Evolutionary conservation across 2,797 vertebrate genomes (phyloP), one percentile per base, ranked within the genome.

Genomic region (Nyctalus aviator): DNA sequence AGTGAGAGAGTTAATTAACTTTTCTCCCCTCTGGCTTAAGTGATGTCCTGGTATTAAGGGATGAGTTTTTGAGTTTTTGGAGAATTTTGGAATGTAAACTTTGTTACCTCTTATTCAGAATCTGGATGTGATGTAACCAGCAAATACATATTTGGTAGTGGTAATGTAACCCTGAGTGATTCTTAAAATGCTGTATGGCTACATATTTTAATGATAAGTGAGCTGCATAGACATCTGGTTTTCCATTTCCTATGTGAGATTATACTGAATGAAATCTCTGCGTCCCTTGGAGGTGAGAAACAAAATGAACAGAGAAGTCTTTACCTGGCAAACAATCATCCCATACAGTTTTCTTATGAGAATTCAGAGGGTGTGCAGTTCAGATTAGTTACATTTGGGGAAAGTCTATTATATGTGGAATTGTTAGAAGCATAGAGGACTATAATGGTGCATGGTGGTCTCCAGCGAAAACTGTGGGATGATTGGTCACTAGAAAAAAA

Each of bases 1-100:
- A 95, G 13, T 82, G 88, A 96, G 87, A 92, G 18, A 95, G 55
- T 93, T 96, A 94, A 96, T 92, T 90, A 88, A 82, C n/a, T 79
- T 76, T 44, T 53, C 55, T 20, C 32, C 37, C 32, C 62, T 37
- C 62, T 81, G 82, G 75, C 53, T 83, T 93, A 83, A 66, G 8
- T 73, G 37, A 89, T 93, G 5, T 68, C 30, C 66, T 92, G 75
- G n/a, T 81, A 68, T 32, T 66, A 21, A 90, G 37, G n/a, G 14
- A 76, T 73, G 79, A 18, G 7, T 76, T 93, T 94, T 90, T 88
- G 6, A 84, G 12, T 62, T 5, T 71, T 73, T 88, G n/a, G 30
- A 88, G n/a, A 91, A 92, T 72, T 95, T 94, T 37, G 5, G 15
- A 87, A 86, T 82, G 23, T 90, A 94, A 82, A 94, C 8, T 57